Base-by-base conservation (phyloP, 2,113 vertebrate genomes). In the Mohoua ochrocephala region DNA sequence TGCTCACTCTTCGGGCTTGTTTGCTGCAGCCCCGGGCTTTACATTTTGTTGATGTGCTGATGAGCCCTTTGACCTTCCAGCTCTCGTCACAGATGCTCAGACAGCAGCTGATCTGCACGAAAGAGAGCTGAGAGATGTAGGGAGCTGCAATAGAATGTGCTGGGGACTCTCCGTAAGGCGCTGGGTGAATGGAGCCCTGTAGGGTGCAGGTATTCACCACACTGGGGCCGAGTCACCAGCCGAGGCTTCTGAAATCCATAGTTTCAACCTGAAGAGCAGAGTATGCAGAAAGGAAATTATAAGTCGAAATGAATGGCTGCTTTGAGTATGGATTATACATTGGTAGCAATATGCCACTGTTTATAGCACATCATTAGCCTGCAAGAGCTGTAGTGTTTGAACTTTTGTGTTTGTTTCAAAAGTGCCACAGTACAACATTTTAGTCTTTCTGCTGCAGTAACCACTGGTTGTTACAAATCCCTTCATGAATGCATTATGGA, bases 401-500 rank as follows among this genome's bases (percentile, higher is more conserved):
- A 98, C 94, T 96, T 97, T 93, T 96, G 89, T 96, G 79, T 96
- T 97, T 96, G 84, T 96, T 97, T 96, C 93, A 93, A 64, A 98
- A 91, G 95, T 95, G 54, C 77, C 96, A 97, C 60, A 50, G 83
- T 87, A 92, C 57, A 95, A 93, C 93, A 70, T 94, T 97, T 93
- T 82, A 93, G 41, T 71, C 87, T 97, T 96, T 92, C 96, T 96
- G 78, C 81, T 94, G 85, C 93, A 96, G 78, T 97, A 94, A 97
- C 89, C 92, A 92, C 94, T 95, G 87, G 95, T 97, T 97, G 91
- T 97, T 98, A 97, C 92, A 98, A 97, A 98, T 97, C 97, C 87
- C 96, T 98, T 97, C 95, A 84, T 97, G 97, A 98, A 98, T 97
- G 91, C 81, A 95, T 97, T 98, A 98, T 95, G 96, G 96, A 98